phyloP scores from a whole-genome alignment of 1,140 invertebrate species.

The Drosophila kurseongensis region DNA sequence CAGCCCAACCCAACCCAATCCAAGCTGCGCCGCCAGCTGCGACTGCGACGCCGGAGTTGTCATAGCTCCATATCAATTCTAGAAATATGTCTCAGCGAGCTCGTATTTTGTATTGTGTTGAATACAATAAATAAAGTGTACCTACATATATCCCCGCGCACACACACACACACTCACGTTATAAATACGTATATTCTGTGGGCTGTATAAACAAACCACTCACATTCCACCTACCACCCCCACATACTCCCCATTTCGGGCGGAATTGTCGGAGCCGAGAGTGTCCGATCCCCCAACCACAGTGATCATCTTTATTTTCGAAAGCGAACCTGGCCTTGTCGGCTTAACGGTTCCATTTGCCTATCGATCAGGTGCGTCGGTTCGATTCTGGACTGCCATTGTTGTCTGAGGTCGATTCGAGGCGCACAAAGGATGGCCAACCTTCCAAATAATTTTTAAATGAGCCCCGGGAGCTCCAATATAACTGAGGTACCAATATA shows the following conservation, averaged over 20 bases:
- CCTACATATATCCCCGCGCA: conserved; percentile 8
- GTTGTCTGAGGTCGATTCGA: conserved; percentile 5
- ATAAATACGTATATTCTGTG: not conserved
- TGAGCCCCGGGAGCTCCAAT: too few relatives aligned
- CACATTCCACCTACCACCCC: conserved; percentile 1
- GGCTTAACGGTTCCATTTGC: conserved; percentile 4
- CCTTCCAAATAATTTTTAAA: not conserved
- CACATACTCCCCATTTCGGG: not conserved
- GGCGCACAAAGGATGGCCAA: conserved; percentile 12
- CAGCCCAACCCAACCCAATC: conserved; percentile 19
- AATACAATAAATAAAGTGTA: conserved; percentile 41
- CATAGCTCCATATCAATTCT: conserved; percentile 69
- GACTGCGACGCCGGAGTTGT: conserved; percentile 34
- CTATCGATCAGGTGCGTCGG: conserved; percentile 9
- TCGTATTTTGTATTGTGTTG: conserved; percentile 41
- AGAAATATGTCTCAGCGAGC: conserved; percentile 60
- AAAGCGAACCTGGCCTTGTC: conserved; percentile 5
- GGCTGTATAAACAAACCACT: conserved; percentile 4
- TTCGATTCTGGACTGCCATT: conserved; percentile 10
- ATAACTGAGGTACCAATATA: too few relatives aligned
- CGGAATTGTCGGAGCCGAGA: not conserved
- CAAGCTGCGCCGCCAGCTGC: conserved; percentile 13
- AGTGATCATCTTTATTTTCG: conserved; percentile 42
- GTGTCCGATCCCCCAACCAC: conserved; percentile 5
- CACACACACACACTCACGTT: conserved; percentile 3